Percentiles rank a stretch among this genome's conserved stretches.
Evolutionary conservation across 2,113 vertebrate genomes (phyloP).

Genomic region (Ceuthmochares aereus): DNA sequence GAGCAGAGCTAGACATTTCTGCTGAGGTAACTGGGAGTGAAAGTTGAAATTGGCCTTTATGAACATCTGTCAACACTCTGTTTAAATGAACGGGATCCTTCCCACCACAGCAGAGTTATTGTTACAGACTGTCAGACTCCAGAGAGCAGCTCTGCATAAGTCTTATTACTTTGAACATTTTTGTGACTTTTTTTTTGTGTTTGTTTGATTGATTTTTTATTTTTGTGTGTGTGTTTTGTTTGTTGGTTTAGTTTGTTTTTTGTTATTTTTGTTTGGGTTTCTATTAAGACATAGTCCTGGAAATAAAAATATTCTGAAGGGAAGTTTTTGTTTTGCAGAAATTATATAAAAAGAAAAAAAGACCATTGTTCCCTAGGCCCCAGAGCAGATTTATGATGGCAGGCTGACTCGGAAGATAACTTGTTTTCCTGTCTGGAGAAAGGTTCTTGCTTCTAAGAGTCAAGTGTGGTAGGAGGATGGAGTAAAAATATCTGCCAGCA

Average conservation of each 20-base stretch:
- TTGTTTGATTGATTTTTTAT: no score
- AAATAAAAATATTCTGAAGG: neutral
- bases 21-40: slow-evolving; percentile 7
- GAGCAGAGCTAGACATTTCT: neutral
- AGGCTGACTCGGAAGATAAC: neutral
- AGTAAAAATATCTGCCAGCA: neutral
- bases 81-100: slow-evolving; percentile 5
- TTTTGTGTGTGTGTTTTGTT: no score
- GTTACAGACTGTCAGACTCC: neutral
- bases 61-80: neutral
- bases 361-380: neutral
- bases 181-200: neutral
- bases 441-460: neutral
- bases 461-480: neutral
- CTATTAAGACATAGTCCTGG: neutral
- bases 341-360: neutral
- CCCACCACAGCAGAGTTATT: neutral
- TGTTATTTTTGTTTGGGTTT: no score
- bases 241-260: neutral
- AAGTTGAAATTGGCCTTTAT: neutral
- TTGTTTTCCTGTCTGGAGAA: neutral
- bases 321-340: neutral
- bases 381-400: neutral
- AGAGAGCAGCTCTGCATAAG: neutral
- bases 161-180: neutral